These are phyloP conservation scores for Papilio demoleus DNA, from an alignment of 2,888 invertebrate genomes.

Conservation along the genomic window DNA sequence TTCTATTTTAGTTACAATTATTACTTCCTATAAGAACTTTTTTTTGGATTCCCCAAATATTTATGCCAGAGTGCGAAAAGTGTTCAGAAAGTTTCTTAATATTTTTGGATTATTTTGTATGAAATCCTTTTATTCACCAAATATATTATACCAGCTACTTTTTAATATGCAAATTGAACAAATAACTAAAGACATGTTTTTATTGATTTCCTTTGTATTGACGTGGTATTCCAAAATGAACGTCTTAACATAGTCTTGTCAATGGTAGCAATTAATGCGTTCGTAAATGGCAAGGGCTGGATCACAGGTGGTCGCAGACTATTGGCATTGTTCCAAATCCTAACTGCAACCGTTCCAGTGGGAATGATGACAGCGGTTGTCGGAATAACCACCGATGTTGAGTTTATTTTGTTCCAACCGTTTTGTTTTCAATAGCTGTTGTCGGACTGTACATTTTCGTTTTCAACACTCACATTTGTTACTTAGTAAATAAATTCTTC, in stretches of 20 bases:
- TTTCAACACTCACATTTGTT: slow-evolving; percentile 8
- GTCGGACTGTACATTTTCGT: slow-evolving; percentile 12
- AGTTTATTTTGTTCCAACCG: slow-evolving; percentile 21
- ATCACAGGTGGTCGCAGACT: slow-evolving; percentile 45
- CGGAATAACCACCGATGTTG: slow-evolving; percentile 23
- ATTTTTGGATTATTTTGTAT: too few relatives aligned
- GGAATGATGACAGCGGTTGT: slow-evolving; percentile 28
- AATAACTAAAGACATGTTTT: too few relatives aligned
- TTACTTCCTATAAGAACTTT: too few relatives aligned
- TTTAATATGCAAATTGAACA: too few relatives aligned
- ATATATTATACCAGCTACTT: too few relatives aligned
- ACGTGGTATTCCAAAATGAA: too few relatives aligned
- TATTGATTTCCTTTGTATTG: too few relatives aligned
- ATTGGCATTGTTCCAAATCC: slow-evolving; percentile 46
- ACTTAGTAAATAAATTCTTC: neutral
- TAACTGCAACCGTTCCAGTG: slow-evolving; percentile 43
- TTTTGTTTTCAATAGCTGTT: slow-evolving; percentile 17
- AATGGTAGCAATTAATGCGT: slow-evolving; percentile 14
- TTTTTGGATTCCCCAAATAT: too few relatives aligned
- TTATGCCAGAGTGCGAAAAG: too few relatives aligned
- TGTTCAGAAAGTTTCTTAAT: too few relatives aligned
- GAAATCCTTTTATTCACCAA: too few relatives aligned
- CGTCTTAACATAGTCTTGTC: slow-evolving; percentile 15
- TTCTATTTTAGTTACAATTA: too few relatives aligned
- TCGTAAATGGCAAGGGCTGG: slow-evolving; percentile 26